Conservation (phyloP, 2,888 invertebrate species). For the Erpobdella octoculata region DNA sequence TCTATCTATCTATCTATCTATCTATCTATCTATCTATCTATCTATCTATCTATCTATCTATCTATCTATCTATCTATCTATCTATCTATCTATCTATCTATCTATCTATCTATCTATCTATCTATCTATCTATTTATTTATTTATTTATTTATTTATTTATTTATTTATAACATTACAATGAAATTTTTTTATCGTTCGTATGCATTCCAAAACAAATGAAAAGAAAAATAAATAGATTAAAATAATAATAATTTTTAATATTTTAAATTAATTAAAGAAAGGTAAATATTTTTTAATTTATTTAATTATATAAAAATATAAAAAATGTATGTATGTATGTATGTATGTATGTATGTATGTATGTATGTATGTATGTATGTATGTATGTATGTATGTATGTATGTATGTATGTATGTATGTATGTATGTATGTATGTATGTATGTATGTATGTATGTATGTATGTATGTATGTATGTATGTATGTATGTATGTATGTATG, state of each 20-base stretch:
- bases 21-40: slow-evolving; percentile 19
- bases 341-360: slow-evolving; percentile 21
- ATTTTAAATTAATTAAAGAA: background rate
- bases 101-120: slow-evolving; percentile 14
- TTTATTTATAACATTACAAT: no score
- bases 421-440: background rate
- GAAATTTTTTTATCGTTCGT: no score
- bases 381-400: slow-evolving; percentile 11
- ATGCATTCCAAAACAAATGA: no score
- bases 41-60: slow-evolving; percentile 19
- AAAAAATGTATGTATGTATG: background rate
- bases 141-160: no score
- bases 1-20: slow-evolving; percentile 19
- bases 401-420: slow-evolving; percentile 6
- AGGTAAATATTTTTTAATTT: no score
- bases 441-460: background rate
- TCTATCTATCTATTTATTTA: no score
- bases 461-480: background rate
- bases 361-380: slow-evolving; percentile 2
- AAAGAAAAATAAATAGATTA: no score
- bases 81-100: slow-evolving; percentile 19
- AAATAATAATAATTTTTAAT: background rate
- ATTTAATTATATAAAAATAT: background rate
- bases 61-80: slow-evolving; percentile 19
- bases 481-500: slow-evolving; percentile 11